Percentiles rank a stretch among this genome's conserved stretches.
Conservation (phyloP, 2,113 vertebrate genomes). For the Rousettus leschenaultii region DNA sequence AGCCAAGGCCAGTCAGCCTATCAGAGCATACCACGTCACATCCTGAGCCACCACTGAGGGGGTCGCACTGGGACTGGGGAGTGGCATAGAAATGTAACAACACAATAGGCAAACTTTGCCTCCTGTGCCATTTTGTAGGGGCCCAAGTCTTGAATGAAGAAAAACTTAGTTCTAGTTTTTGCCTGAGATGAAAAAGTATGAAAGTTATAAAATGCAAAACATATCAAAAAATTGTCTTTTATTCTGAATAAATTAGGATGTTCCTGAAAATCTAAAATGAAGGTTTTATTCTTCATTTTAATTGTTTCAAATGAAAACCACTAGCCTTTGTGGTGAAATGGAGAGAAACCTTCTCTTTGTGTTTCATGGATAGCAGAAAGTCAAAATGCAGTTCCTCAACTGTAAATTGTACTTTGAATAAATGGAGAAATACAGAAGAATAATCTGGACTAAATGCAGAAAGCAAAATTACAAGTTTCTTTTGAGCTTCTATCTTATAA, state of each 20-base stretch:
- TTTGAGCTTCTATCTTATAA: background rate
- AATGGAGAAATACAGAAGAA: background rate
- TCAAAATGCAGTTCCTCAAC: background rate
- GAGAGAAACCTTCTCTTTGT: background rate
- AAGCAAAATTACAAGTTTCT: background rate
- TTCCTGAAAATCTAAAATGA: constrained; percentile 6
- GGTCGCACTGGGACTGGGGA: rapidly evolving
- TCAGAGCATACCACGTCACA: background rate
- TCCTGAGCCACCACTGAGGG: background rate
- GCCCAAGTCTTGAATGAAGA: background rate
- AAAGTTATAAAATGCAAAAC: background rate
- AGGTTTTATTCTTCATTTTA: background rate
- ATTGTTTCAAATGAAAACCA: constrained; percentile 9
- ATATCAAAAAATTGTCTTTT: background rate
- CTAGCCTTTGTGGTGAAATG: background rate
- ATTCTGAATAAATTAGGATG: background rate
- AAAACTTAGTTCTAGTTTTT: background rate
- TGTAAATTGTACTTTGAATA: background rate
- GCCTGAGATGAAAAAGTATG: background rate
- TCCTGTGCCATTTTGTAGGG: background rate
- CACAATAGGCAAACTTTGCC: background rate
- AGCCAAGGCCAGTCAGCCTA: background rate
- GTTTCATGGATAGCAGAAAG: background rate
- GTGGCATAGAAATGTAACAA: background rate
- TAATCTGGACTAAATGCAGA: background rate